Evolutionary conservation across 1,140 invertebrate species (phyloP).

Genomic region (Bombus difficillimus): DNA sequence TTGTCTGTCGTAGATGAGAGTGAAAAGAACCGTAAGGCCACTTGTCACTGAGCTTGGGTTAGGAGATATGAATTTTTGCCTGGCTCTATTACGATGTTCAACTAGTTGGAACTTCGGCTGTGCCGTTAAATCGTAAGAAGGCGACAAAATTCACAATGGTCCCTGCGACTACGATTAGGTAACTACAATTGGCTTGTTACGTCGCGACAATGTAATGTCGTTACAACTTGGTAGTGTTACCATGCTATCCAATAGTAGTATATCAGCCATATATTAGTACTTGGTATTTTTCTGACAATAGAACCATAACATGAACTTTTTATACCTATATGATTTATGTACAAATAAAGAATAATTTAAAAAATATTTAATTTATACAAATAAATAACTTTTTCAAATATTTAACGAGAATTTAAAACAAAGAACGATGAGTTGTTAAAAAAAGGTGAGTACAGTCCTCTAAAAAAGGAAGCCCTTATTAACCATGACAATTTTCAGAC

Average conservation of each 20-base stretch:
- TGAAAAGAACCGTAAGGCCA: slow-evolving; percentile 57
- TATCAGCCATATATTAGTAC: neutral
- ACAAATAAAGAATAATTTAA: too few species aligned
- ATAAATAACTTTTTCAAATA: neutral
- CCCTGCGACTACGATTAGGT: slow-evolving; percentile 8
- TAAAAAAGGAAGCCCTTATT: too few species aligned
- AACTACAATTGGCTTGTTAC: neutral
- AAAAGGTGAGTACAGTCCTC: neutral
- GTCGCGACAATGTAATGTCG: neutral
- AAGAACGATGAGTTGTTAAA: too few species aligned
- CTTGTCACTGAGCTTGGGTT: slow-evolving; percentile 58
- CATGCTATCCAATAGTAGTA: neutral
- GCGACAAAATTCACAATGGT: slow-evolving; percentile 71
- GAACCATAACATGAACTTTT: neutral
- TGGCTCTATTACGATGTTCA: slow-evolving; percentile 76
- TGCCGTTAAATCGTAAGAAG: slow-evolving; percentile 74
- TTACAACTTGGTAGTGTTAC: neutral
- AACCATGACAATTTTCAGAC: neutral
- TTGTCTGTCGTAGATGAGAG: slow-evolving; percentile 5
- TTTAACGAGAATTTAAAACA: too few species aligned
- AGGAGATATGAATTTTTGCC: slow-evolving; percentile 73
- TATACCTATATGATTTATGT: too few species aligned
- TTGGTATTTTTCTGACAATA: neutral
- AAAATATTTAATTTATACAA: neutral
- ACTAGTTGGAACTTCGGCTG: slow-evolving; percentile 74